These are phyloP conservation scores for Stenodera caucasica DNA, from an alignment of 2,888 invertebrate species.

Conservation along the genomic window DNA sequence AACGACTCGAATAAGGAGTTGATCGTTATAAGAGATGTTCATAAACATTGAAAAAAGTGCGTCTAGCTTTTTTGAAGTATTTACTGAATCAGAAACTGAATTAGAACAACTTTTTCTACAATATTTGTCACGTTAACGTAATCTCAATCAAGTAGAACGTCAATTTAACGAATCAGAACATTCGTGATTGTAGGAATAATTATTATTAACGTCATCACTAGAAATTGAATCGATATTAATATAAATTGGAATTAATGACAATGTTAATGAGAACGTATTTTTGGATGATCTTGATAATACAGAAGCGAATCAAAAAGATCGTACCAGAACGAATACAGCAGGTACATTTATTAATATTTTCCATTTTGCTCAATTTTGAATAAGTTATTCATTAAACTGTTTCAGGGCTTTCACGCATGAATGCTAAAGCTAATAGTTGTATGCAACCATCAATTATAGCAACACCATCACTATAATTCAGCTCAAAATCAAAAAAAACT, in stretches of 20 bases:
- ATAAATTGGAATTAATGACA: slow-evolving; percentile 38
- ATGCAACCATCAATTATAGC: slow-evolving; percentile 48
- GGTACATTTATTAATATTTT: too few relatives aligned
- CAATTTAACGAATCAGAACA: slow-evolving; percentile 81
- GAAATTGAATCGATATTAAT: slow-evolving; percentile 60
- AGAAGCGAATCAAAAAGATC: slow-evolving; percentile 48
- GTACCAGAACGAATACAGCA: slow-evolving; percentile 64
- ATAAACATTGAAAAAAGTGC: slow-evolving; percentile 91
- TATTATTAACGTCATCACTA: slow-evolving; percentile 62
- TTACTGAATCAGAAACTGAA: slow-evolving; percentile 84
- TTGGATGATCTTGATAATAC: slow-evolving; percentile 26
- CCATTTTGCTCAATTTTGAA: too few relatives aligned
- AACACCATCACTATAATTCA: slow-evolving; percentile 49
- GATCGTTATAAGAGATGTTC: slow-evolving; percentile 91
- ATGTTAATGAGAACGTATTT: slow-evolving; percentile 37
- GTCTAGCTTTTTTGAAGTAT: slow-evolving; percentile 98
- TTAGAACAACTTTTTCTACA: slow-evolving; percentile 81
- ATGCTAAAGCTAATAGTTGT: slow-evolving; percentile 41
- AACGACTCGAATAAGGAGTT: slow-evolving; percentile 85
- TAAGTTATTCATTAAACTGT: background rate
- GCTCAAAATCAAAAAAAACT: slow-evolving; percentile 50
- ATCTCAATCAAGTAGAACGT: slow-evolving; percentile 85
- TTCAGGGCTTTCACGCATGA: slow-evolving; percentile 30
- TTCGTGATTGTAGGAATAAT: slow-evolving; percentile 75
- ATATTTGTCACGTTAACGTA: slow-evolving; percentile 86